Percentiles rank a stretch among this genome's conserved stretches.
phyloP scores from a whole-genome alignment of 2,797 vertebrate species.

The Chlorospingus flavigularis region DNA sequence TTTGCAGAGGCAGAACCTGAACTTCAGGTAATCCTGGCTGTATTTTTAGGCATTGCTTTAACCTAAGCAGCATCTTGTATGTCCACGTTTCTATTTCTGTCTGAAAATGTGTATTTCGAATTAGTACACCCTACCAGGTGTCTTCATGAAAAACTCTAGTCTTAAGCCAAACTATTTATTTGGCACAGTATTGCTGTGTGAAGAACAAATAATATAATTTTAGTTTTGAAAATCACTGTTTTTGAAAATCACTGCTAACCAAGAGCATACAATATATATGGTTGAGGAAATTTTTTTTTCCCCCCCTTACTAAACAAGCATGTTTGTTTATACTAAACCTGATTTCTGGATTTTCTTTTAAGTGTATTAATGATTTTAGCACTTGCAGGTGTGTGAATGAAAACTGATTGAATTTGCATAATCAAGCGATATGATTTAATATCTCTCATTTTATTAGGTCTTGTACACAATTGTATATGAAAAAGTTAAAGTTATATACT shows the following conservation, averaged over 20 bases:
- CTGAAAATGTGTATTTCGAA: background rate
- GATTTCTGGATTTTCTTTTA: background rate
- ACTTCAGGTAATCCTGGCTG: conserved; percentile 45
- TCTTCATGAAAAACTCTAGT: background rate
- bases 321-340: background rate
- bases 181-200: background rate
- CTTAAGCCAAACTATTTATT: background rate
- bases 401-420: background rate
- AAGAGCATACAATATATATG: background rate
- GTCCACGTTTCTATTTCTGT: background rate
- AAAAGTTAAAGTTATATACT: background rate
- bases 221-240: background rate
- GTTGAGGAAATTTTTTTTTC: background rate
- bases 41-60: conserved; percentile 28
- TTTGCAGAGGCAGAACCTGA: conserved; percentile 51
- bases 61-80: background rate
- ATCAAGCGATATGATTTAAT: background rate
- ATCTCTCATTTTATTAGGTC: background rate
- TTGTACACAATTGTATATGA: background rate
- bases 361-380: background rate
- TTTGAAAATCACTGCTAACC: background rate
- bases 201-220: background rate
- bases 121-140: background rate
- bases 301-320: background rate
- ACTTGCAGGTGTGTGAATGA: background rate